Percentiles rank a stretch among this genome's conserved stretches.
These are phyloP conservation scores for Teleopsis dalmanni DNA, from an alignment of 1,140 invertebrate species.

Conservation along the genomic window DNA sequence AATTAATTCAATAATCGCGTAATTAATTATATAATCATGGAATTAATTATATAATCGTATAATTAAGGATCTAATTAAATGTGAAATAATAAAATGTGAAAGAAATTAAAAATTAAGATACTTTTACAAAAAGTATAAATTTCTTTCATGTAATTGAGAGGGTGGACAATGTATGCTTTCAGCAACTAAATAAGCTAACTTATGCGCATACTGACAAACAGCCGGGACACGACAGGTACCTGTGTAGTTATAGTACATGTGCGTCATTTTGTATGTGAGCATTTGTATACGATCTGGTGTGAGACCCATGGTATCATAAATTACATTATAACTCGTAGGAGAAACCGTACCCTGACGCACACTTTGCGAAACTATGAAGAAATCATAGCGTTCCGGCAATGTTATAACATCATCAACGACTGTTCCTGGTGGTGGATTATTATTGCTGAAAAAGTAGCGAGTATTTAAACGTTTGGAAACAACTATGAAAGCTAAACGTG, in stretches of 20 bases:
- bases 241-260: slow-evolving; percentile 78
- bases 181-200: slow-evolving; percentile 71
- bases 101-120: no score
- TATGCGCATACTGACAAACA: slow-evolving; percentile 81
- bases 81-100: no score
- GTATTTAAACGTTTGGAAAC: slow-evolving; percentile 67
- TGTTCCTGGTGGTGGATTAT: slow-evolving; percentile 67
- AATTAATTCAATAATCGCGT: no score
- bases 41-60: no score
- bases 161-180: slow-evolving; percentile 59
- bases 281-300: slow-evolving; percentile 62
- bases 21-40: no score
- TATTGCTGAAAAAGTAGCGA: slow-evolving; percentile 48
- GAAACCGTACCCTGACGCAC: slow-evolving; percentile 72
- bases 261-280: slow-evolving; percentile 71
- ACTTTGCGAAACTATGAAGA: slow-evolving; percentile 70
- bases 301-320: slow-evolving; percentile 57
- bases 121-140: slow-evolving; percentile 54
- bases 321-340: slow-evolving; percentile 73
- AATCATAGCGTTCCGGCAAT: slow-evolving; percentile 73
- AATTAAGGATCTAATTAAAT: no score
- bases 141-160: slow-evolving; percentile 39
- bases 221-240: slow-evolving; percentile 77
- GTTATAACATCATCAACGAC: slow-evolving; percentile 82
- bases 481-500: slow-evolving; percentile 62